Percentiles rank a stretch among this genome's conserved stretches.
These are phyloP conservation scores for Dexiosoma caninum DNA, from an alignment of 2,888 invertebrate genomes.

Conservation along the genomic window DNA sequence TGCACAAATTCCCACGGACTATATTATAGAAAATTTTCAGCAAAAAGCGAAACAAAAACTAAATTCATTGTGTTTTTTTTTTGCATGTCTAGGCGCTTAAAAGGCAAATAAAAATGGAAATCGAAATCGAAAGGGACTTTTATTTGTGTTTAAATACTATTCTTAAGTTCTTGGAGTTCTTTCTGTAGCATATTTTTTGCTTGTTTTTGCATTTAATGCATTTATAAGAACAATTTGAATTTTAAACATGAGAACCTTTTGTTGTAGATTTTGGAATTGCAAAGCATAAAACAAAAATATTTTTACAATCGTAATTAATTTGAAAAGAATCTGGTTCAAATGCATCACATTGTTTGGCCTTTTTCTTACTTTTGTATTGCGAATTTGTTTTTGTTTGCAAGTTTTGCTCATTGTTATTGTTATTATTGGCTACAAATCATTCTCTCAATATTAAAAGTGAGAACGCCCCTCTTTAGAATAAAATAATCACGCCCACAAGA, in stretches of 20 bases:
- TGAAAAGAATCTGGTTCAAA: constrained; percentile 57
- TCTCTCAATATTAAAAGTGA: constrained; percentile 47
- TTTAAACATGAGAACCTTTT: constrained; percentile 50
- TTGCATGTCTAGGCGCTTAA: constrained; percentile 47
- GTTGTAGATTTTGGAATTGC: background rate
- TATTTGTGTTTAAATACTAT: constrained; percentile 20
- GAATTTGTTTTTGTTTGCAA: background rate
- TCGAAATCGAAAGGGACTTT: constrained; percentile 49
- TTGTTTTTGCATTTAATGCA: background rate
- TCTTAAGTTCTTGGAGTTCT: constrained; percentile 10
- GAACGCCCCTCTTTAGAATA: constrained; percentile 65
- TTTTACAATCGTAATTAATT: constrained; percentile 57
- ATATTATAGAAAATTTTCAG: constrained; percentile 42
- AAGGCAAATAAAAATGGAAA: constrained; percentile 37
- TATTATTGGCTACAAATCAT: constrained; percentile 48
- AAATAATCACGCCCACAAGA: constrained; percentile 67
- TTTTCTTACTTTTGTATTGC: background rate
- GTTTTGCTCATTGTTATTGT: constrained; percentile 36
- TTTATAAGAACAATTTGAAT: constrained; percentile 55
- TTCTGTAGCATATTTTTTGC: background rate
- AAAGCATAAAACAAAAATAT: background rate
- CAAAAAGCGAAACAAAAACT: background rate
- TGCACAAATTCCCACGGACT: constrained; percentile 64
- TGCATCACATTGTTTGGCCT: constrained; percentile 48
- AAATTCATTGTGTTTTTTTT: constrained; percentile 37